These are phyloP conservation scores for Aptenodytes forsteri DNA, from an alignment of 2,113 vertebrate genomes.

Conservation along the genomic window DNA sequence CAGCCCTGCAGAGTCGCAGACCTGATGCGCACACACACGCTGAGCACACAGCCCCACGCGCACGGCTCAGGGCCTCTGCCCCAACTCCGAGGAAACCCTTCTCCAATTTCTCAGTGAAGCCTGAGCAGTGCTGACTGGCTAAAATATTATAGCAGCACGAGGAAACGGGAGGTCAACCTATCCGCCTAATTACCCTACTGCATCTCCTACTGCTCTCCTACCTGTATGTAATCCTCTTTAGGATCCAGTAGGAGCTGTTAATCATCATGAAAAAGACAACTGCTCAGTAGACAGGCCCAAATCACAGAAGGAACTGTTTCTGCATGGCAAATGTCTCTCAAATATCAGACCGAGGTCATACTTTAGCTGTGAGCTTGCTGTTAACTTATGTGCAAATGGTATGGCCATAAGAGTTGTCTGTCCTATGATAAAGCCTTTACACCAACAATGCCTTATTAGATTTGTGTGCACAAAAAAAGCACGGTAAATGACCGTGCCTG, in stretches of 20 bases:
- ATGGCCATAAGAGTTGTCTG: rapidly evolving
- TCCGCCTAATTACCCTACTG: neutral
- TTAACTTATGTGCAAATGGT: neutral
- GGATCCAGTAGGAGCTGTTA: neutral
- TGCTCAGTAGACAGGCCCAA: neutral
- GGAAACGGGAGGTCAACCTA: neutral
- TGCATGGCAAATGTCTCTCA: neutral
- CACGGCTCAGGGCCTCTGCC: neutral
- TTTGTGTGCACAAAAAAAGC: neutral
- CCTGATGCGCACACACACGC: rapidly evolving
- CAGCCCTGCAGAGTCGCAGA: neutral
- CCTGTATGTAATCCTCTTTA: neutral
- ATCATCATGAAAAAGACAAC: neutral
- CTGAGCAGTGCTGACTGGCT: neutral
- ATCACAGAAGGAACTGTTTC: neutral
- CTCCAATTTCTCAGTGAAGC: neutral
- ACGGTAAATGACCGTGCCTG: neutral
- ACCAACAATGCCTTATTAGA: neutral
- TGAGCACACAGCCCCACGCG: neutral
- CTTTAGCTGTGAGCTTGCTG: neutral
- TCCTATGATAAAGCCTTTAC: neutral
- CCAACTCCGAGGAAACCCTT: neutral
- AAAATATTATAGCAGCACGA: rapidly evolving
- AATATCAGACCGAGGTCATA: neutral
- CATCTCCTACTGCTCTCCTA: neutral